phyloP scores from a whole-genome alignment of 2,113 vertebrate genomes.

The Saguinus midas region DNA sequence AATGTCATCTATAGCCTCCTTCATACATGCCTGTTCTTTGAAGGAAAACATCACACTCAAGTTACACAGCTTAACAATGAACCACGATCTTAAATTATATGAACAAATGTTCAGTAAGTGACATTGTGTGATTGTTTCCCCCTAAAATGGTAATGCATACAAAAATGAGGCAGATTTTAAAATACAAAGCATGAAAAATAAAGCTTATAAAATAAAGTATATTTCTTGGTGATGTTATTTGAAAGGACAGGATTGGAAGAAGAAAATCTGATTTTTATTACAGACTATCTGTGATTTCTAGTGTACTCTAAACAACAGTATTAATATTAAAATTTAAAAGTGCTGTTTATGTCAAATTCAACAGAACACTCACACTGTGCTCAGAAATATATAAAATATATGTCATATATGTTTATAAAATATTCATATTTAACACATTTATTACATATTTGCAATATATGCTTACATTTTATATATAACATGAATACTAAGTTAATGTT shows the following conservation, averaged over 20 bases:
- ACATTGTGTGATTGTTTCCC: neutral
- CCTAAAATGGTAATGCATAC: fast-evolving
- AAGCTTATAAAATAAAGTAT: neutral
- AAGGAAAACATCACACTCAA: neutral
- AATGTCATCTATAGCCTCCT: fast-evolving
- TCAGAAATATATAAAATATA: neutral
- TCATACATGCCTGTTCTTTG: neutral
- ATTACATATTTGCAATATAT: neutral
- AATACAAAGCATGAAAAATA: neutral
- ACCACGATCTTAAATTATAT: neutral
- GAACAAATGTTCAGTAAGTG: too few species aligned
- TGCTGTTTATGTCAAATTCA: neutral
- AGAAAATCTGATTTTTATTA: neutral
- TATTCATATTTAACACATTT: neutral
- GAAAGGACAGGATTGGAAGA: neutral
- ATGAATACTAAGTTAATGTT: neutral
- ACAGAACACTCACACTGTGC: fast-evolving
- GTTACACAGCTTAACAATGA: neutral
- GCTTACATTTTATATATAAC: neutral
- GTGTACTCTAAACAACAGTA: neutral
- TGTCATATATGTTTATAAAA: neutral
- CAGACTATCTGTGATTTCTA: neutral
- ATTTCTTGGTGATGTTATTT: neutral
- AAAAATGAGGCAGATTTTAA: neutral
- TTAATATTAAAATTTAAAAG: neutral